phyloP scores from a whole-genome alignment of 2,888 invertebrate genomes.

The Drosophila parthenogenetica region DNA sequence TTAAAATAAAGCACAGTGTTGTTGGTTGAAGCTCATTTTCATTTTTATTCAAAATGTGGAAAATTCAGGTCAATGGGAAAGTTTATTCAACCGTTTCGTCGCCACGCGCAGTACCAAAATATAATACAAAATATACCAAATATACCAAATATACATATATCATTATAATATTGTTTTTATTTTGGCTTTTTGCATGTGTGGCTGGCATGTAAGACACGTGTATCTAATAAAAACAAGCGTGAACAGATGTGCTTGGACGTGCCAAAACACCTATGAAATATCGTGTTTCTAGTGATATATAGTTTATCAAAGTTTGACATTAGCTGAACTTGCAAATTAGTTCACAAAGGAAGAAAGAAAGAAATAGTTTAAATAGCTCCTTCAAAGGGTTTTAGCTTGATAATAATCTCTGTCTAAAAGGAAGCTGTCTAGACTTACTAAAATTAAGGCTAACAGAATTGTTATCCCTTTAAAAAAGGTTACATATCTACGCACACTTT shows the following conservation, averaged over 20 bases:
- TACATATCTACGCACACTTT: neutral
- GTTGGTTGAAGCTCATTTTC: neutral
- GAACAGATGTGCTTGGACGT: neutral
- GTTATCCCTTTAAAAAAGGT: too few species aligned
- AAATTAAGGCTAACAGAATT: too few species aligned
- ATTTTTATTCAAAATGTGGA: conserved; percentile 26
- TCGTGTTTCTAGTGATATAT: too few species aligned
- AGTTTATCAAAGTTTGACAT: too few species aligned
- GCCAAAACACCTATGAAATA: neutral
- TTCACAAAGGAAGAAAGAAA: too few species aligned
- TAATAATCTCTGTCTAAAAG: too few species aligned
- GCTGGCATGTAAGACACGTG: conserved; percentile 40
- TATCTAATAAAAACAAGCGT: conserved; percentile 4
- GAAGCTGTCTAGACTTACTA: too few species aligned
- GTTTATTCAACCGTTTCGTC: conserved; percentile 65
- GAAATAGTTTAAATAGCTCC: too few species aligned
- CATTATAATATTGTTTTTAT: neutral
- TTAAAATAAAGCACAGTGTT: conserved; percentile 19
- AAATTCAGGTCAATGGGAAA: conserved; percentile 78
- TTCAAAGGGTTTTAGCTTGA: too few species aligned
- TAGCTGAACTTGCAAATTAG: too few species aligned
- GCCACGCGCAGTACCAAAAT: conserved; percentile 47
- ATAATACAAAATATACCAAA: conserved; percentile 5
- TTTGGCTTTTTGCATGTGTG: neutral
- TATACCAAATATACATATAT: conserved; percentile 1